Evolutionary conservation across 2,888 invertebrate genomes (phyloP), one percentile per base, ranked within the genome.

Genomic region (Neria commutata): DNA sequence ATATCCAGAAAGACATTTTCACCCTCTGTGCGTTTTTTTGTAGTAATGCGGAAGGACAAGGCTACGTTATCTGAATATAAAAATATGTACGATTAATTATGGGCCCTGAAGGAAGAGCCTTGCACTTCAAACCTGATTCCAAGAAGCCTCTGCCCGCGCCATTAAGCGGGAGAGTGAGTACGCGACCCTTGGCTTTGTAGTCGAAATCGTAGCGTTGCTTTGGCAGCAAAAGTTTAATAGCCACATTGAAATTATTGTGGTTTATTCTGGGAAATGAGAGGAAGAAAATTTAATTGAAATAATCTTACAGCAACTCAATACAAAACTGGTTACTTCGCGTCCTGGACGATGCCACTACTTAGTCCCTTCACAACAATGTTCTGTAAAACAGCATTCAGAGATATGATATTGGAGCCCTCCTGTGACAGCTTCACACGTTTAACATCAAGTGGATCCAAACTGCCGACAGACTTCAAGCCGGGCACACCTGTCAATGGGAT

Each of bases 141-240:
- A 89, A 64, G 17, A 45, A 51, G 1, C 72, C 71, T 14, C 81
- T 77, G 29, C 89, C 89, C 34, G 85, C 83, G 17, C 89, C 88
- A 54, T 86, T 84, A 55, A 89, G 78, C 33, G 87, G 88, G 58
- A 89, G 85, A n/a, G 89, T 80, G 53, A 89, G 77, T 69, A 89
- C 87, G 73, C 86, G 84, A 47, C 89, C 89, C 68, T 86, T 83
- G 23, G 88, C 79, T 64, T 86, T 86, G 69, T 89, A 89, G 3
- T 86, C 84, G 46, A 88, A 89, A 68, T 88, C 88, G 60, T 89
- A 86, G 65, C 87, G 83, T 67, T 89, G 78, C 73, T 86, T 85
- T 2, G 88, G 88, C 8, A 88, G 79, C 25, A 81, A 76, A 2
- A 88, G 81, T 76, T 84, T 86, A 5, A 88, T 88, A 67, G 84